phyloP scores from a whole-genome alignment of 1,140 invertebrate genomes.

The Drosophila takahashii region DNA sequence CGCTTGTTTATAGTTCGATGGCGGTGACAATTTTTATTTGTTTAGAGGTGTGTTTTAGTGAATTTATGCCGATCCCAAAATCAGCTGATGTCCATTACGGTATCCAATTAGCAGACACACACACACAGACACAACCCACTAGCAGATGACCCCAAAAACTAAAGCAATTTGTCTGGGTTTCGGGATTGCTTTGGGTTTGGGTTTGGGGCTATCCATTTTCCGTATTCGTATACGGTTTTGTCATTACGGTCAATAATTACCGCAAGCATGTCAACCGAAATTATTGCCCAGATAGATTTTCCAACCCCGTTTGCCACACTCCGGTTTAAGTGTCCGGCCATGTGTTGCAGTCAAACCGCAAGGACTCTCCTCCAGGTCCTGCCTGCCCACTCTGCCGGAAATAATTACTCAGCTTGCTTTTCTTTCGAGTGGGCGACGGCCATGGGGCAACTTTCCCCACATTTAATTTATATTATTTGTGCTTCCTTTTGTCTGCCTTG shows the following conservation, averaged over 20 bases:
- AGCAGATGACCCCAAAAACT: constrained; percentile 47
- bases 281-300: constrained; percentile 81
- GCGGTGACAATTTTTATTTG: constrained; percentile 51
- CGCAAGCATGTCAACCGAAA: constrained; percentile 81
- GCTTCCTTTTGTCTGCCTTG: constrained; percentile 68
- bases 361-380: constrained; percentile 34
- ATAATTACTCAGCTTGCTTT: constrained; percentile 79
- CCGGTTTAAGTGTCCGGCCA: constrained; percentile 77
- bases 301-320: constrained; percentile 58
- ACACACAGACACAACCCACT: constrained; percentile 8
- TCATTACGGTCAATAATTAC: constrained; percentile 83
- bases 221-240: constrained; percentile 63
- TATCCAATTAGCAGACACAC: constrained; percentile 61
- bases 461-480: constrained; percentile 83
- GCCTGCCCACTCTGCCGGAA: constrained; percentile 58
- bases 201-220: constrained; percentile 17
- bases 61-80: constrained; percentile 21
- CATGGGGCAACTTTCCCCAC: constrained; percentile 36
- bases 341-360: constrained; percentile 79
- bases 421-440: constrained; percentile 46
- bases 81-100: constrained; percentile 27
- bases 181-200: constrained; percentile 22
- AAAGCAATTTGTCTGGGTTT: constrained; percentile 69
- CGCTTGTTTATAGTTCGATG: constrained; percentile 21
- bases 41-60: neutral